These are phyloP conservation scores for Arenicola marina DNA, from an alignment of 2,888 invertebrate genomes.

Conservation along the genomic window DNA sequence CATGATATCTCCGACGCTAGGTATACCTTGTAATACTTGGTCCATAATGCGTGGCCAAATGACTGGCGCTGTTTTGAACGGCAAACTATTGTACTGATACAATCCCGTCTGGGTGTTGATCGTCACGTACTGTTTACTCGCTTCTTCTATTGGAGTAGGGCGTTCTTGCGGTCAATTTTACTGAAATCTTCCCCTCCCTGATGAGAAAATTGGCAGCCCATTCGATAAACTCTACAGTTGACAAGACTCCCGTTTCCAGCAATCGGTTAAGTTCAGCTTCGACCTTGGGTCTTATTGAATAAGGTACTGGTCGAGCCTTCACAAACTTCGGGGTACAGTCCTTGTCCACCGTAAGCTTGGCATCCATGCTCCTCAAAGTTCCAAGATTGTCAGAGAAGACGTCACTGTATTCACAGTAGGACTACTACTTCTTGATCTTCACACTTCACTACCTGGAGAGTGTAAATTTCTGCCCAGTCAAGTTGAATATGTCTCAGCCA, in stretches of 20 bases:
- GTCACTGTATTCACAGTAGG: constrained; percentile 5
- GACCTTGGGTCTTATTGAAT: constrained; percentile 13
- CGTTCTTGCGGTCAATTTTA: constrained; percentile 36
- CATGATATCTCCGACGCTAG: neutral
- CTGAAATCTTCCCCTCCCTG: constrained; percentile 23
- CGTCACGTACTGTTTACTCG: neutral
- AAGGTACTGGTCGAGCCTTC: constrained; percentile 36
- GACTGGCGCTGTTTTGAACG: neutral
- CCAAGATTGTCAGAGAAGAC: constrained; percentile 15
- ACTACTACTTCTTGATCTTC: neutral
- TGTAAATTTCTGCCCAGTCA: neutral
- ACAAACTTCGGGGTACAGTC: constrained; percentile 25
- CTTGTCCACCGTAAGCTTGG: constrained; percentile 18
- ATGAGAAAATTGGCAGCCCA: constrained; percentile 33
- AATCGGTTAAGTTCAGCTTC: constrained; percentile 12
- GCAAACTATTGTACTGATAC: neutral
- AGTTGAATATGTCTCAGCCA: constrained; percentile 1
- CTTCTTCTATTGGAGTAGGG: constrained; percentile 21
- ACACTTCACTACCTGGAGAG: neutral
- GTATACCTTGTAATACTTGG: neutral
- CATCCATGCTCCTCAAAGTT: neutral
- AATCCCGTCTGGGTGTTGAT: neutral
- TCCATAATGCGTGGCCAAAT: neutral
- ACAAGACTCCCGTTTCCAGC: constrained; percentile 7
- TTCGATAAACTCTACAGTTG: constrained; percentile 11